Percentiles rank a stretch among this genome's conserved stretches.
Evolutionary conservation across 2,113 vertebrate genomes (phyloP).

Genomic region (Isichthys henryi): DNA sequence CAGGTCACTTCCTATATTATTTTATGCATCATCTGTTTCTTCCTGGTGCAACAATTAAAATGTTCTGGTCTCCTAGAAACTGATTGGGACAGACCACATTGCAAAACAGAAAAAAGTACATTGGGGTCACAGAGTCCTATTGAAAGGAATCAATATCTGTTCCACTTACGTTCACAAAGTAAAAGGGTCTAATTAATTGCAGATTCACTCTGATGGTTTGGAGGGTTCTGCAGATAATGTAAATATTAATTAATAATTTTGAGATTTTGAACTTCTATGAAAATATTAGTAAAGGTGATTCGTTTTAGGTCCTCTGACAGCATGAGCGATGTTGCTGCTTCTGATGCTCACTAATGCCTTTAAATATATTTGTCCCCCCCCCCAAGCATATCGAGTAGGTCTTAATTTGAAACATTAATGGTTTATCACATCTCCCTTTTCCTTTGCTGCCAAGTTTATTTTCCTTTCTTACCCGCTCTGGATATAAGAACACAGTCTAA

Average conservation of each 20-base stretch:
- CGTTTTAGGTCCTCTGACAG: background rate
- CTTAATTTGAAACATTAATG: slow-evolving; percentile 10
- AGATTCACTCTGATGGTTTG: background rate
- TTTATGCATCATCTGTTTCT: slow-evolving; percentile 23
- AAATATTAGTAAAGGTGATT: background rate
- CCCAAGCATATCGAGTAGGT: background rate
- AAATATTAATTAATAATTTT: background rate
- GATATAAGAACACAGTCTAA: background rate
- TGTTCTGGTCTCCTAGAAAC: slow-evolving; percentile 27
- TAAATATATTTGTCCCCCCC: background rate
- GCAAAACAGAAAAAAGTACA: background rate
- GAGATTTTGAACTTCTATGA: background rate
- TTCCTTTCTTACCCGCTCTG: background rate
- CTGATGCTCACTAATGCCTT: background rate
- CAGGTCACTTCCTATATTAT: background rate
- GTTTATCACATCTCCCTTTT: background rate
- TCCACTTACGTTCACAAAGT: background rate
- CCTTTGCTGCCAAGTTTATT: background rate
- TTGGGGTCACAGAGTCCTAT: background rate
- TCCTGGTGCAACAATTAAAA: slow-evolving; percentile 26
- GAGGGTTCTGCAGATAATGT: background rate
- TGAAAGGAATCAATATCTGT: background rate
- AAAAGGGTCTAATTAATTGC: background rate
- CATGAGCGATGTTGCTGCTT: background rate
- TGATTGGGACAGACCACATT: background rate